Evolutionary conservation across 2,888 invertebrate species (phyloP).

Genomic region (Ornithoptera alexandrae): DNA sequence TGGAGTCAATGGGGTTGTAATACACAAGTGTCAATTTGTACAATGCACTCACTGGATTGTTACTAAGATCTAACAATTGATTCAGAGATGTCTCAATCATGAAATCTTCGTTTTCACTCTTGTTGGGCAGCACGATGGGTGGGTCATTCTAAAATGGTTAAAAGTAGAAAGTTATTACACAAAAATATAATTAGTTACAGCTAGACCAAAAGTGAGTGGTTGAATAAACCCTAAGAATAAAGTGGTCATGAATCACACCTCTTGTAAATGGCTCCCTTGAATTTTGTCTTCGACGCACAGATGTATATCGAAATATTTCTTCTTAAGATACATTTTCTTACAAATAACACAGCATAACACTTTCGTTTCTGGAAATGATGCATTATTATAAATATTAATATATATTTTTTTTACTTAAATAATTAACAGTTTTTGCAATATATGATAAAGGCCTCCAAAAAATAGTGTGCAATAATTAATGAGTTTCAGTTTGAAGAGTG

Average conservation of each 20-base stretch:
- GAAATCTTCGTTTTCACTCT: conserved; percentile 12
- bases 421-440: too few relatives aligned
- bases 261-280: conserved; percentile 29
- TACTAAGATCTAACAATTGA: conserved; percentile 1
- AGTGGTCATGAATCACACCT: conserved; percentile 28
- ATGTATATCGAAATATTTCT: conserved; percentile 52
- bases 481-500: too few relatives aligned
- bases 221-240: neutral
- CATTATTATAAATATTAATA: neutral
- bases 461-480: too few relatives aligned
- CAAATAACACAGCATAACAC: conserved; percentile 58
- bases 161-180: neutral
- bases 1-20: too few relatives aligned
- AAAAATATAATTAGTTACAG: neutral
- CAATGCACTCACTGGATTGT: conserved; percentile 7
- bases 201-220: neutral
- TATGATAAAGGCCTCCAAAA: too few relatives aligned
- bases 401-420: too few relatives aligned
- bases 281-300: conserved; percentile 42
- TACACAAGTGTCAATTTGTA: too few relatives aligned
- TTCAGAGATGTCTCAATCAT: conserved; percentile 11
- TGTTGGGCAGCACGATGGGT: neutral
- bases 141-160: conserved; percentile 16
- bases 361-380: conserved; percentile 54
- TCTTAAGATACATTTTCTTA: conserved; percentile 63